Conservation (phyloP, 2,797 vertebrate species). For the Linurgus olivaceus region DNA sequence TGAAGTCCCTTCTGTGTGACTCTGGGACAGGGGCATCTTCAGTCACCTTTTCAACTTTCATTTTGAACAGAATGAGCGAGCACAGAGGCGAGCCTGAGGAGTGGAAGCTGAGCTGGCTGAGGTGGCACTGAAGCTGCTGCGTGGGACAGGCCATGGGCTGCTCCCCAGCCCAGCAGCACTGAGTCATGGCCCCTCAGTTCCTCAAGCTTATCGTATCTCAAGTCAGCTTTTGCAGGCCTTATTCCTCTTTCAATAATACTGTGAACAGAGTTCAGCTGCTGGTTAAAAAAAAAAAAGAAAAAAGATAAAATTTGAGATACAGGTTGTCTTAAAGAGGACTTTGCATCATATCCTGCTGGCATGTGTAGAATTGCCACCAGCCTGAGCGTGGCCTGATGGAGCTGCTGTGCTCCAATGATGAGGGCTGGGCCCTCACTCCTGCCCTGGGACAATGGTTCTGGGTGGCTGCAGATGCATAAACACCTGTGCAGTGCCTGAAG, state of each 20-base stretch:
- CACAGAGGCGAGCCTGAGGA: constrained; percentile 27
- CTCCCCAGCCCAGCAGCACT: not conserved
- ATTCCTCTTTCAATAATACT: not conserved
- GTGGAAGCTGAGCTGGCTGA: not conserved
- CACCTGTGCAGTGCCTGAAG: accelerated
- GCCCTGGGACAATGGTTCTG: not conserved
- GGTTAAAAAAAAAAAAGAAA: not conserved
- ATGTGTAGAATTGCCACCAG: not conserved
- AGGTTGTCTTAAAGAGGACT: not conserved
- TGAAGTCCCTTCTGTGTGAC: not conserved
- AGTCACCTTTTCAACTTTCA: not conserved
- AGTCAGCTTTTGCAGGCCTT: not conserved
- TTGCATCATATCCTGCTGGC: not conserved
- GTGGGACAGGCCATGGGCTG: not conserved
- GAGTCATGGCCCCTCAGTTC: not conserved
- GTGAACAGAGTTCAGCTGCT: not conserved
- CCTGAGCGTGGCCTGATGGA: not conserved
- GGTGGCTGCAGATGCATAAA: not conserved
- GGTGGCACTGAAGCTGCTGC: not conserved
- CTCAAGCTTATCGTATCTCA: accelerated
- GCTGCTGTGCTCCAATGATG: accelerated
- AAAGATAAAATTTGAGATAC: not conserved
- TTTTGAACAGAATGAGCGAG: constrained; percentile 42
- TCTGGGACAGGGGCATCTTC: not conserved
- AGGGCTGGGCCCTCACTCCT: not conserved